Evolutionary conservation across 2,888 invertebrate species (phyloP).

Genomic region (Tholera decimalis): DNA sequence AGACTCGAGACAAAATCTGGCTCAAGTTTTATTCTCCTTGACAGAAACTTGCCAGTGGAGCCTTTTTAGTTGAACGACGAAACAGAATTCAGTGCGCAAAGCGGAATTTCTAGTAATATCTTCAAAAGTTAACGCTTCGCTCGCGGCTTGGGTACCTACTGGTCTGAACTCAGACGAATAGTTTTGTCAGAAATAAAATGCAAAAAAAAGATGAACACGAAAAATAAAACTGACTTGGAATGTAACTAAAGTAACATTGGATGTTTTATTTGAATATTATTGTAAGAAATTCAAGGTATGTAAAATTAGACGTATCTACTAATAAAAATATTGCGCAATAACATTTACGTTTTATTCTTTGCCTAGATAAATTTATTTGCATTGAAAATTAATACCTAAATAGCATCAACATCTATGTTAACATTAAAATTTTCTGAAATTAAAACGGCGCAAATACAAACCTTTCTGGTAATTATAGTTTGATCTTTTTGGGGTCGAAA

Average conservation of each 20-base stretch:
- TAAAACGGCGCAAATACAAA: no score
- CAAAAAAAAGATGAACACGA: conserved; percentile 1
- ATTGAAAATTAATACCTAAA: no score
- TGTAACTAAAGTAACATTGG: conserved; percentile 1
- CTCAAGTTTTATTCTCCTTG: conserved; percentile 67
- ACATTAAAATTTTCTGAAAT: no score
- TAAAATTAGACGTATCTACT: no score
- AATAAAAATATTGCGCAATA: no score
- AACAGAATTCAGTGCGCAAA: conserved; percentile 63
- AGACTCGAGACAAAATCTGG: conserved; percentile 66
- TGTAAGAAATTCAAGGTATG: no score
- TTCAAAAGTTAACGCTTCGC: conserved; percentile 62
- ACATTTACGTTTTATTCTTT: no score
- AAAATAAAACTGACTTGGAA: not conserved
- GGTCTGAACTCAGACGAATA: conserved; percentile 31
- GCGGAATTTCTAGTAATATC: conserved; percentile 63
- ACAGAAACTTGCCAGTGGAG: conserved; percentile 65
- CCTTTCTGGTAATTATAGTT: no score
- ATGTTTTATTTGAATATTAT: no score
- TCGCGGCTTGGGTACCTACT: conserved; percentile 34
- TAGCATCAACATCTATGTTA: no score
- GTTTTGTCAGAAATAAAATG: conserved; percentile 27
- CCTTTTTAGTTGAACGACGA: conserved; percentile 66
- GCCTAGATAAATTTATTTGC: no score
- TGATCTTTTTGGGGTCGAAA: no score